Evolutionary conservation across 2,888 invertebrate species (phyloP).

Genomic region (Lordiphosa andalusiaca): DNA sequence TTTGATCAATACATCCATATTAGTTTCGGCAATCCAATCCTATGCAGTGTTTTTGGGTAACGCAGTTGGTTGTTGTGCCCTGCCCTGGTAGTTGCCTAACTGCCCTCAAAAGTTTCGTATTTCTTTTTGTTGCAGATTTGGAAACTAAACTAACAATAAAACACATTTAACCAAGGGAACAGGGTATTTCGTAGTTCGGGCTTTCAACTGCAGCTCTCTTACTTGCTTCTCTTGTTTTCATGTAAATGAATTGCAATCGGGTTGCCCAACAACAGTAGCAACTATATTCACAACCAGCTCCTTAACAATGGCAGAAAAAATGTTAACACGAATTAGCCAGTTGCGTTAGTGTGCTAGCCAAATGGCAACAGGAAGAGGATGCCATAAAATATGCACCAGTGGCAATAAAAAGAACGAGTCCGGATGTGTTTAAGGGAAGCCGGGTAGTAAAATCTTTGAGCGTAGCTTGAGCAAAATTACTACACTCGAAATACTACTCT

Average conservation of each 20-base stretch:
- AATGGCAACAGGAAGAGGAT: constrained; percentile 64
- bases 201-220: constrained; percentile 5
- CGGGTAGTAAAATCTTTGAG: constrained; percentile 7
- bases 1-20: no score
- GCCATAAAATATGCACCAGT: constrained; percentile 64
- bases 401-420: constrained; percentile 37
- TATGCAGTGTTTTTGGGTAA: no score
- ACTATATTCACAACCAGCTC: constrained; percentile 4
- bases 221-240: constrained; percentile 15
- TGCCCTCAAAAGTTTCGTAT: no score
- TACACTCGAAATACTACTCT: no score
- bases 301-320: constrained; percentile 52
- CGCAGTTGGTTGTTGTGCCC: no score
- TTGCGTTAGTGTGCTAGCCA: constrained; percentile 48
- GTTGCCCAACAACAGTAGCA: constrained; percentile 16
- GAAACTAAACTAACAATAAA: no score
- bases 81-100: no score
- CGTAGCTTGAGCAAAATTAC: constrained; percentile 18
- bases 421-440: constrained; percentile 27
- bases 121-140: no score
- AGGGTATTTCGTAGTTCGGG: no score
- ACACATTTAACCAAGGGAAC: no score
- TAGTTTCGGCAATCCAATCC: no score
- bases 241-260: constrained; percentile 42
- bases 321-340: constrained; percentile 61